Evolutionary conservation across 1,140 invertebrate genomes (phyloP).

Genomic region (Macrosteles quadrilineatus): DNA sequence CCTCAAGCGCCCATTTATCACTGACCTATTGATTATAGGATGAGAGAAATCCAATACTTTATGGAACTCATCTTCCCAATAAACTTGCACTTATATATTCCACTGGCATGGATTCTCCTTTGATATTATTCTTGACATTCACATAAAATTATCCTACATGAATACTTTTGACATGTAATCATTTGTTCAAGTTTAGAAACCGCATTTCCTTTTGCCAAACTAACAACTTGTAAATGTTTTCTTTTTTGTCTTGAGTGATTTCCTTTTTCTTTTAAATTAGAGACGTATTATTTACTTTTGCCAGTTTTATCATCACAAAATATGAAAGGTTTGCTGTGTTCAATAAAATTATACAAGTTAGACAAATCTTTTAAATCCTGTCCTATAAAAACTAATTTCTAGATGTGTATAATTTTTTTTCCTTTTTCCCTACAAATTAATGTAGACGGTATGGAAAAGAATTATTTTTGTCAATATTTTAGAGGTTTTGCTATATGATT

Average conservation of each 20-base stretch:
- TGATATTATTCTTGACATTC: background rate
- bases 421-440: too few relatives aligned
- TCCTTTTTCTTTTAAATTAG: background rate
- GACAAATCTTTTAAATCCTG: too few relatives aligned
- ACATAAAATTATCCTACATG: background rate
- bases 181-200: background rate
- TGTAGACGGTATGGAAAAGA: too few relatives aligned
- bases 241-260: background rate
- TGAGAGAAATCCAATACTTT: background rate
- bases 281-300: background rate
- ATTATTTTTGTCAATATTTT: too few relatives aligned
- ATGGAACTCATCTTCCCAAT: background rate
- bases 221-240: background rate
- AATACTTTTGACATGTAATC: background rate
- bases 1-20: background rate
- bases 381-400: too few relatives aligned
- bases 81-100: background rate
- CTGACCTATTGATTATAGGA: constrained; percentile 1
- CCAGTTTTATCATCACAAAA: too few relatives aligned
- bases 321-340: too few relatives aligned
- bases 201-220: background rate
- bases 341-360: too few relatives aligned
- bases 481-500: too few relatives aligned
- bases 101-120: background rate
- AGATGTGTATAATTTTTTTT: too few relatives aligned